These are phyloP conservation scores for Deilephila elpenor DNA, from an alignment of 2,888 invertebrate species.

Conservation along the genomic window DNA sequence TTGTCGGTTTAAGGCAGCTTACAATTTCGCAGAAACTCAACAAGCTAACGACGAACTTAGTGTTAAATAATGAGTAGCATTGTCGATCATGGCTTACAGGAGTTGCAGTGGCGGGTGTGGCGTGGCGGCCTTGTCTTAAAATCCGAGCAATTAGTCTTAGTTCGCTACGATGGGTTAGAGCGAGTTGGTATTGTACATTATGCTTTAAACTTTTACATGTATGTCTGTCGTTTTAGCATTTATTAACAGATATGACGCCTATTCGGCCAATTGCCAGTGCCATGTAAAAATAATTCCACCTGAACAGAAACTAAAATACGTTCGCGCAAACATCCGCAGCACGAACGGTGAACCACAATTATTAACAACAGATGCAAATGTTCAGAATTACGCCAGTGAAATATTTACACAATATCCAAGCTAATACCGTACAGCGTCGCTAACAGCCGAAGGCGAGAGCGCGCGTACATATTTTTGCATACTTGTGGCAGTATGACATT, in stretches of 20 bases:
- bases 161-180: too few relatives aligned
- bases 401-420: conserved; percentile 38
- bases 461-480: conserved; percentile 79
- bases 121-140: too few relatives aligned
- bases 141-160: too few relatives aligned
- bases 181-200: too few relatives aligned
- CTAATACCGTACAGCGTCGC: not conserved
- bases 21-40: too few relatives aligned
- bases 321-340: not conserved
- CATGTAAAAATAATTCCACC: not conserved
- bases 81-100: too few relatives aligned
- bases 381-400: conserved; percentile 63
- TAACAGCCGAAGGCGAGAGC: conserved; percentile 1
- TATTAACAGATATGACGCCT: not conserved
- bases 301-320: conserved; percentile 10
- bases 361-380: conserved; percentile 71
- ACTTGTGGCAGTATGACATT: conserved; percentile 75
- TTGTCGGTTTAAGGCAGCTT: too few relatives aligned
- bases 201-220: too few relatives aligned
- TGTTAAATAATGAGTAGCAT: too few relatives aligned
- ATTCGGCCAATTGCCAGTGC: not conserved
- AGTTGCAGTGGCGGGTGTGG: too few relatives aligned
- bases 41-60: too few relatives aligned
- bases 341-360: conserved; percentile 49
- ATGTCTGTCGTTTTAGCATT: too few relatives aligned